Evolutionary conservation across 1,140 invertebrate genomes (phyloP).

Genomic region (Drosophila lowei): DNA sequence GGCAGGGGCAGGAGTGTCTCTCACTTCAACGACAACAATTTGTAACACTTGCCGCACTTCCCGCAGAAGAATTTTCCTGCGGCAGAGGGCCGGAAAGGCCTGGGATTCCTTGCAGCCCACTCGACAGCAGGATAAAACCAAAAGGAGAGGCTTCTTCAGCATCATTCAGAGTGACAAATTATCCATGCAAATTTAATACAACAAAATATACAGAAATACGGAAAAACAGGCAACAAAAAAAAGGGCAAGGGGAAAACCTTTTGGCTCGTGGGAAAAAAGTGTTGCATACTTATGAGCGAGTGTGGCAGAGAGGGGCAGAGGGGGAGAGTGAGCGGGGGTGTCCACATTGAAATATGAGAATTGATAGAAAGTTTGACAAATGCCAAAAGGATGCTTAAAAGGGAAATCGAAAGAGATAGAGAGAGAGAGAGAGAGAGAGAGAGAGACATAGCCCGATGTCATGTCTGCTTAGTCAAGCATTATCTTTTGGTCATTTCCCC

Average conservation of each 20-base stretch:
- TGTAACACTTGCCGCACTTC: conserved; percentile 80
- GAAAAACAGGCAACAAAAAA: neutral
- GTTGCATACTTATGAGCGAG: conserved; percentile 72
- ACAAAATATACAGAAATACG: conserved; percentile 8
- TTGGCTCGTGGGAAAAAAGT: conserved; percentile 62
- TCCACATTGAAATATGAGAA: conserved; percentile 70
- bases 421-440: conserved; percentile 1
- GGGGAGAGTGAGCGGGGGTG: conserved; percentile 5
- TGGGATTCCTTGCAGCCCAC: conserved; percentile 54
- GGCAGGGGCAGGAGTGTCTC: neutral
- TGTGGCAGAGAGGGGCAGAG: neutral
- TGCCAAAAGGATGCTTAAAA: conserved; percentile 41
- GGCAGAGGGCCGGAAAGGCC: neutral
- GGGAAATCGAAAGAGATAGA: neutral
- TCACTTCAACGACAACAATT: conserved; percentile 71
- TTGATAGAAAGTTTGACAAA: conserved; percentile 72
- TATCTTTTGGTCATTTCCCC: conserved; percentile 44
- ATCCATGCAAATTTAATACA: conserved; percentile 81
- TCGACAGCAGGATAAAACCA: conserved; percentile 43
- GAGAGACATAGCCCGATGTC: neutral
- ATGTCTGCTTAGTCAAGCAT: conserved; percentile 48
- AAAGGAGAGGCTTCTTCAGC: conserved; percentile 43
- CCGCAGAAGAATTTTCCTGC: conserved; percentile 70
- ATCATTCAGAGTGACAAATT: conserved; percentile 81
- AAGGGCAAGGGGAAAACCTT: conserved; percentile 12